Percentiles rank a stretch among this genome's conserved stretches.
These are phyloP conservation scores for Taenaris catops DNA, from an alignment of 2,888 invertebrate genomes.

Conservation along the genomic window DNA sequence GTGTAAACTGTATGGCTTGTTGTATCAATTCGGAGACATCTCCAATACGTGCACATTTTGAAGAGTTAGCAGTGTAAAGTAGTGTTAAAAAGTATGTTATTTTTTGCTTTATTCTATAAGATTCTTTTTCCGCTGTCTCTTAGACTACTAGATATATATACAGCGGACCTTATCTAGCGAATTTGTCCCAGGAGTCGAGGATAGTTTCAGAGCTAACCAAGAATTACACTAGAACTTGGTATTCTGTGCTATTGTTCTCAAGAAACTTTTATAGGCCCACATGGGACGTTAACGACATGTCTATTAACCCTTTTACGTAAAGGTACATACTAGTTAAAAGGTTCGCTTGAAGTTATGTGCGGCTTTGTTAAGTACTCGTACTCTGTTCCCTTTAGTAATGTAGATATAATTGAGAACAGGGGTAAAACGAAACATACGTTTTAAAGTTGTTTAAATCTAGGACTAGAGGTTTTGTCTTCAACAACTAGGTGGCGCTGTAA, in stretches of 20 bases:
- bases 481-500: no score
- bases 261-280: slow-evolving; percentile 12
- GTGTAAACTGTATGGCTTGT: no score
- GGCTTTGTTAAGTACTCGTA: not conserved
- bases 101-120: no score
- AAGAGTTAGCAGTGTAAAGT: no score
- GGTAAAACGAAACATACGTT: not conserved
- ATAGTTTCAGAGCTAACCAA: slow-evolving; percentile 19
- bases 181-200: slow-evolving; percentile 17
- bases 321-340: slow-evolving; percentile 5
- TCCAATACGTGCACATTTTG: no score
- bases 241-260: slow-evolving; percentile 14
- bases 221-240: slow-evolving; percentile 21
- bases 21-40: no score
- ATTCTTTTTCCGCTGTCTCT: no score
- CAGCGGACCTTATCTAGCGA: slow-evolving; percentile 8
- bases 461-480: no score
- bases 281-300: slow-evolving; percentile 12
- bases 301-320: slow-evolving; percentile 11
- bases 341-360: not conserved
- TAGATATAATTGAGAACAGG: not conserved
- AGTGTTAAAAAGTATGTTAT: no score
- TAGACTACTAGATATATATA: no score
- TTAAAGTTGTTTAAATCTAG: no score
- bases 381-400: slow-evolving; percentile 1